These are phyloP conservation scores for Puffinus mauretanicus DNA, from an alignment of 2,113 vertebrate species.

Conservation along the genomic window DNA sequence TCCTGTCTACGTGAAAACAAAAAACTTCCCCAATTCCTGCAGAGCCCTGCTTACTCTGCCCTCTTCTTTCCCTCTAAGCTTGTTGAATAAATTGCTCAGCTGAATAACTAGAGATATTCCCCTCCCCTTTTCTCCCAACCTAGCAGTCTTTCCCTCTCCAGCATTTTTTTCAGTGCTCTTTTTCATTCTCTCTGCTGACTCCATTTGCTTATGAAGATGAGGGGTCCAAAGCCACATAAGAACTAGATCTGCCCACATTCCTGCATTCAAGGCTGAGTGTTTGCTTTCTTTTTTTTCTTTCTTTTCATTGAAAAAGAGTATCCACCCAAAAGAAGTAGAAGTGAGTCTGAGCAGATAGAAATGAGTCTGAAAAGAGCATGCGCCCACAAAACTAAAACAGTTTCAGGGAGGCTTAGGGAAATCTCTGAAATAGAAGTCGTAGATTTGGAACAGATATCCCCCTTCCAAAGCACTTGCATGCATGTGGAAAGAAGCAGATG, in stretches of 20 bases:
- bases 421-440: neutral
- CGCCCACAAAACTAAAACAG: neutral
- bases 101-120: conserved; percentile 26
- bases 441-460: neutral
- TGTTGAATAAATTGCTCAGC: conserved; percentile 58
- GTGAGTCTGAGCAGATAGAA: neutral
- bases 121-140: conserved; percentile 47
- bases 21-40: neutral
- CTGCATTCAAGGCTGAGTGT: conserved; percentile 50
- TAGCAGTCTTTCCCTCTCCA: conserved; percentile 58
- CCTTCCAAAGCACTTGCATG: neutral
- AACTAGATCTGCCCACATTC: conserved; percentile 13
- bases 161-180: conserved; percentile 68
- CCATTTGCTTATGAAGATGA: conserved; percentile 68
- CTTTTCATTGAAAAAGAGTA: neutral
- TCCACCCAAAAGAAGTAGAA: neutral
- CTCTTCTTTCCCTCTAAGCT: conserved; percentile 40
- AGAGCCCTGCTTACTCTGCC: conserved; percentile 58
- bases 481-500: neutral
- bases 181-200: conserved; percentile 71
- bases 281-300: neutral
- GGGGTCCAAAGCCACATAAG: conserved; percentile 68
- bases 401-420: neutral
- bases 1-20: conserved; percentile 20
- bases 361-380: neutral